A percentile compares a stretch with the other conserved stretches of the same genome.
Evolutionary conservation across 2,888 invertebrate species (phyloP).

Genomic region (Epistrophe eligans): DNA sequence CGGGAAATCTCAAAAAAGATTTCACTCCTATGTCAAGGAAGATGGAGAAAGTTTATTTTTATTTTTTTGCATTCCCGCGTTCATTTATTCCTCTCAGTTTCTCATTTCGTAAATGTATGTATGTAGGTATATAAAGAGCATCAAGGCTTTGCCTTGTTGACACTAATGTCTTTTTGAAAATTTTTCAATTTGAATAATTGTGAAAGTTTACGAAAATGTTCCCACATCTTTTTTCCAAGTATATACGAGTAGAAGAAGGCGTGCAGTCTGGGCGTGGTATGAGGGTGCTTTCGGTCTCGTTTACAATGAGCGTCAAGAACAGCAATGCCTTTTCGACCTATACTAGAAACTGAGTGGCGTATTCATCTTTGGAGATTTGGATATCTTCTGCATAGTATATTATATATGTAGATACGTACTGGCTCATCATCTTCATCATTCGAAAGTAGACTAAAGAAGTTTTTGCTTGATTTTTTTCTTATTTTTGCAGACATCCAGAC

Average conservation of each 20-base stretch:
- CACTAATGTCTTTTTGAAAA: conserved; percentile 77
- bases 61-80: conserved; percentile 14
- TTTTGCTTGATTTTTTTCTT: conserved; percentile 20
- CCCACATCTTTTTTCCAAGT: conserved; percentile 49
- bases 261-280: conserved; percentile 16
- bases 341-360: conserved; percentile 55
- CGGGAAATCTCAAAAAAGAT: conserved; percentile 62
- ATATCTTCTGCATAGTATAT: conserved; percentile 17
- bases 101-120: conserved; percentile 5
- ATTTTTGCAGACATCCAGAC: conserved; percentile 33
- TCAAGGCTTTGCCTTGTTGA: conserved; percentile 74
- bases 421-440: conserved; percentile 69
- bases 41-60: conserved; percentile 43
- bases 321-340: conserved; percentile 41
- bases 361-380: conserved; percentile 66
- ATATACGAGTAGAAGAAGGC: background rate
- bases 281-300: conserved; percentile 56
- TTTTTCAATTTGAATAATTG: conserved; percentile 77
- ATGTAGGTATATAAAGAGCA: conserved; percentile 5
- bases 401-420: conserved; percentile 10
- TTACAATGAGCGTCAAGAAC: conserved; percentile 73
- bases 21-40: conserved; percentile 49
- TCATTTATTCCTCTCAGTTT: conserved; percentile 25
- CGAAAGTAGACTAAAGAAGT: conserved; percentile 54
- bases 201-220: conserved; percentile 75